These are phyloP conservation scores for Aeoliscus strigatus DNA, from an alignment of 2,797 vertebrate genomes.

Conservation along the genomic window DNA sequence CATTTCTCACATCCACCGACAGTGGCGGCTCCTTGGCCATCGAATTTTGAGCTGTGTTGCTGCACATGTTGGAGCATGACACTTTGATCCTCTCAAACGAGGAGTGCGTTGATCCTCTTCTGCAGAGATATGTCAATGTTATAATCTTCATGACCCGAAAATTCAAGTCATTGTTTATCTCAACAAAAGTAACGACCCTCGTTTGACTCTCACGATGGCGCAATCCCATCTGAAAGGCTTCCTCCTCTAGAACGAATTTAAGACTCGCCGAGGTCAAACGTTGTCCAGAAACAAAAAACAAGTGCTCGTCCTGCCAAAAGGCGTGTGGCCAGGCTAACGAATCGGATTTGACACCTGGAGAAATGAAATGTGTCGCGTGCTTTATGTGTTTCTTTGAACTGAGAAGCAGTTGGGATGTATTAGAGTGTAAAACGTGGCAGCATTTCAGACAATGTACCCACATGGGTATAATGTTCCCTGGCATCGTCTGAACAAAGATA, in stretches of 20 bases:
- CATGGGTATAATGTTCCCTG: constrained; percentile 42
- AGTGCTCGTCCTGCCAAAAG: too few species aligned
- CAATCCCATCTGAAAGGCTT: too few species aligned
- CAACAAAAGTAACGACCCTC: too few species aligned
- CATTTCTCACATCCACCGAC: constrained; percentile 14
- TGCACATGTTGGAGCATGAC: too few species aligned
- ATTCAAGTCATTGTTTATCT: too few species aligned
- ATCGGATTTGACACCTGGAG: constrained; percentile 65
- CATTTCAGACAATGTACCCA: constrained; percentile 55
- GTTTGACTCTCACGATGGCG: too few species aligned
- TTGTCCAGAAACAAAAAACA: constrained; percentile 27
- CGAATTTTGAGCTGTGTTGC: constrained; percentile 35
- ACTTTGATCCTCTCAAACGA: constrained; percentile 51
- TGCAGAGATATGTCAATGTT: too few species aligned
- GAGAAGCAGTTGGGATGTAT: constrained; percentile 65
- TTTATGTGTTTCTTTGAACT: constrained; percentile 60
- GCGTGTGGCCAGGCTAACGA: constrained; percentile 40
- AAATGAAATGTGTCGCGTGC: constrained; percentile 48
- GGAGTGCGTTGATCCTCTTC: too few species aligned
- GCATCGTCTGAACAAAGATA: constrained; percentile 55
- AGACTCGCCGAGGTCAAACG: too few species aligned
- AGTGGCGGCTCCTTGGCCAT: constrained; percentile 7
- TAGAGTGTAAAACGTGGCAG: constrained; percentile 65
- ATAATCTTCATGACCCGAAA: too few species aligned
- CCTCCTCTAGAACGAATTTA: too few species aligned